phyloP scores from a whole-genome alignment of 2,888 invertebrate species.

The Gari tellinella region DNA sequence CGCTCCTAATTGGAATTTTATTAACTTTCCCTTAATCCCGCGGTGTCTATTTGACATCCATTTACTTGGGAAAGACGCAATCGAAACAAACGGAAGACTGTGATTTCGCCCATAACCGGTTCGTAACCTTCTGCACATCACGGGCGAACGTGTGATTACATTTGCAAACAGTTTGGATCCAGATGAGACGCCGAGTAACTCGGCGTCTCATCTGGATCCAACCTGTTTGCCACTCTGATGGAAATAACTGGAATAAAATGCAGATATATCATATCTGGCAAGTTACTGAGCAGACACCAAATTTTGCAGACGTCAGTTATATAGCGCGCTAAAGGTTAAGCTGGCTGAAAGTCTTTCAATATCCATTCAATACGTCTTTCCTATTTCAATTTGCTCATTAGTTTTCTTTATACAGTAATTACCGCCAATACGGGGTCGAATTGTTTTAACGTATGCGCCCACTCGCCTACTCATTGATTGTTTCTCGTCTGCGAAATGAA shows the following conservation, averaged over 20 bases:
- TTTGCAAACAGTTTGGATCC: too few relatives aligned
- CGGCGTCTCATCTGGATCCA: too few relatives aligned
- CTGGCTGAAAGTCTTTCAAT: slow-evolving; percentile 51
- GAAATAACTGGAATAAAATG: too few relatives aligned
- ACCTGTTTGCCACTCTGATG: too few relatives aligned
- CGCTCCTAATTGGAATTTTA: slow-evolving; percentile 33
- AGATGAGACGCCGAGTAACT: too few relatives aligned
- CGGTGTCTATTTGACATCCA: slow-evolving; percentile 28
- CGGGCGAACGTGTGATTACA: too few relatives aligned
- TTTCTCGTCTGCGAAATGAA: too few relatives aligned
- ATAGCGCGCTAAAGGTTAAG: too few relatives aligned
- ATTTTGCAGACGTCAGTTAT: too few relatives aligned
- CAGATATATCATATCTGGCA: too few relatives aligned
- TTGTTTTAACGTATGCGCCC: slow-evolving; percentile 46
- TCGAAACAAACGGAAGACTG: slow-evolving; percentile 41
- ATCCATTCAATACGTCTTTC: slow-evolving; percentile 46
- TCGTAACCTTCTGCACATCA: too few relatives aligned
- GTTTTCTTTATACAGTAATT: slow-evolving; percentile 46
- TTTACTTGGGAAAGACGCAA: slow-evolving; percentile 35
- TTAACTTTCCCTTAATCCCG: slow-evolving; percentile 24
- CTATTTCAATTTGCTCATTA: slow-evolving; percentile 49
- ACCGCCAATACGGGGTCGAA: slow-evolving; percentile 22
- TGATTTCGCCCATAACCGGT: slow-evolving; percentile 58
- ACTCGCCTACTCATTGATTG: slow-evolving; percentile 2
- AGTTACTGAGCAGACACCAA: too few relatives aligned